Evolutionary conservation across 2,797 vertebrate species (phyloP).

Genomic region (Schizopygopsis pylzovi): DNA sequence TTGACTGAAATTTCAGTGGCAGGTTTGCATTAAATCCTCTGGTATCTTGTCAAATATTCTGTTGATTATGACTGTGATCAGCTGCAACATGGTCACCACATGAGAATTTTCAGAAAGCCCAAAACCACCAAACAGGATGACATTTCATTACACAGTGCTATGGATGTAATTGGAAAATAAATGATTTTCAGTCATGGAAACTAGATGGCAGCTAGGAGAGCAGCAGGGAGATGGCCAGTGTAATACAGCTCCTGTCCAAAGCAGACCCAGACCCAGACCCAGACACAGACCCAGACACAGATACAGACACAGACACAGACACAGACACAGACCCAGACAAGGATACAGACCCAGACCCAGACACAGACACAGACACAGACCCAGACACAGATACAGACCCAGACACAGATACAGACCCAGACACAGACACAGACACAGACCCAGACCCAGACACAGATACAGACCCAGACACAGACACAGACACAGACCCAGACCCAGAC

Average conservation of each 20-base stretch:
- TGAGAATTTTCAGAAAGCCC: not conserved
- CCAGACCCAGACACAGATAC: too few species aligned
- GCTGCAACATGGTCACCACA: not conserved
- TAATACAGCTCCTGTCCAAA: constrained; percentile 55
- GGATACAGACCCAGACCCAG: too few species aligned
- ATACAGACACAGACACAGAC: not conserved
- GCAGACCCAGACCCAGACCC: constrained; percentile 34
- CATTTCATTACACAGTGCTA: constrained; percentile 13
- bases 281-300: constrained; percentile 1
- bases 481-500: too few species aligned
- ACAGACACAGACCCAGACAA: too few species aligned
- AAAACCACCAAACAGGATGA: constrained; percentile 7
- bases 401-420: not conserved
- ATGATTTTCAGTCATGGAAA: constrained; percentile 38
- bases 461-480: too few species aligned
- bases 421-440: not conserved
- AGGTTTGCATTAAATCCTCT: constrained; percentile 50
- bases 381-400: too few species aligned
- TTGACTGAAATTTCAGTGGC: not conserved
- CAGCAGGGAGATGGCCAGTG: constrained; percentile 53
- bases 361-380: too few species aligned
- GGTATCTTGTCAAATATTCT: constrained; percentile 48
- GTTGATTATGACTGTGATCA: not conserved
- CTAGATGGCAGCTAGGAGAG: constrained; percentile 31
- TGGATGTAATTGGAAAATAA: constrained; percentile 45